Evolutionary conservation across 1,140 invertebrate genomes (phyloP).

Genomic region (Kradibia gibbosae): DNA sequence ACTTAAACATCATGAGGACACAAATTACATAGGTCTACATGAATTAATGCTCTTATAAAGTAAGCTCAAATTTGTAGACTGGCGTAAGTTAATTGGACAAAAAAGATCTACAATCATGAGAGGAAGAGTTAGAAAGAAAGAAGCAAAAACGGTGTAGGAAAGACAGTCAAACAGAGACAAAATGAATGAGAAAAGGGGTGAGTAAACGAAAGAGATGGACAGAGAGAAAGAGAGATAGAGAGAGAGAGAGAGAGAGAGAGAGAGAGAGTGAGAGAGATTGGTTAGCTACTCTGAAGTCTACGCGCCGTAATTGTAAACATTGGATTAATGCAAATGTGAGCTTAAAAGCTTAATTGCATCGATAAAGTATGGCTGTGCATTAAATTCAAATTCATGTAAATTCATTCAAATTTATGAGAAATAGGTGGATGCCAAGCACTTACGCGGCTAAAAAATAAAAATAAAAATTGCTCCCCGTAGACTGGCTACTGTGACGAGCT

Average conservation of each 20-base stretch:
- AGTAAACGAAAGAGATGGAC: constrained; percentile 46
- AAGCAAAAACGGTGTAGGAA: constrained; percentile 7
- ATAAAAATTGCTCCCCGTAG: constrained; percentile 73
- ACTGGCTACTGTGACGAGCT: constrained; percentile 67
- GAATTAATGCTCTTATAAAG: constrained; percentile 25
- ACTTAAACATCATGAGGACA: not conserved
- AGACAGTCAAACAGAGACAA: constrained; percentile 44
- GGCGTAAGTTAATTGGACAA: constrained; percentile 38
- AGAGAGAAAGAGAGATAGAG: constrained; percentile 50
- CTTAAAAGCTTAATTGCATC: constrained; percentile 75
- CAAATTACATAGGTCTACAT: not conserved
- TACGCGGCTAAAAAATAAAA: constrained; percentile 67
- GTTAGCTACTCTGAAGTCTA: constrained; percentile 52
- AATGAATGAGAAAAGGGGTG: constrained; percentile 26
- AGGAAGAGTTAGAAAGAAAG: constrained; percentile 51
- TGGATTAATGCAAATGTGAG: constrained; percentile 74
- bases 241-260: constrained; percentile 20
- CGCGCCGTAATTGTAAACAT: constrained; percentile 72
- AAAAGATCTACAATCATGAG: constrained; percentile 35
- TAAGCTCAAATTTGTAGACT: constrained; percentile 40
- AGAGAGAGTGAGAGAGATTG: constrained; percentile 50
- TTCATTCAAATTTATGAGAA: constrained; percentile 75
- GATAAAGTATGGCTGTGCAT: constrained; percentile 72
- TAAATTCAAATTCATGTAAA: constrained; percentile 75
- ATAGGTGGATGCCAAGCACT: constrained; percentile 71